Evolutionary conservation across 2,888 invertebrate species (phyloP), one percentile per base, ranked within the genome.

Genomic region (Spisula solida): DNA sequence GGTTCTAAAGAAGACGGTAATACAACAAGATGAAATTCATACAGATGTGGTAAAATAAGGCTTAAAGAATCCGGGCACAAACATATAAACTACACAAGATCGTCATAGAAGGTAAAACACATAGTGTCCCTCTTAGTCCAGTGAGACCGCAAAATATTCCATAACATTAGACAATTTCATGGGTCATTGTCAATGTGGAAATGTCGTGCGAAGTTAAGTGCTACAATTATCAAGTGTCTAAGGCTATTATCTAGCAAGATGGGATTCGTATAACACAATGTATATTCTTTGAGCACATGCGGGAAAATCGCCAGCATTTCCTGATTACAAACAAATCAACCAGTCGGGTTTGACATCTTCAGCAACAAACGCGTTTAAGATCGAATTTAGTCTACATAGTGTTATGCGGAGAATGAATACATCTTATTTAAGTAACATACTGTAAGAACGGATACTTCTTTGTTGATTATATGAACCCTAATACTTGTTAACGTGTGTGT

Each of bases 321-420:
- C 75, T 75, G 75, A 75, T 75, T 75, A 75, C 34, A 34, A 75
- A 75, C 75, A 0, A 12, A 75, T 29, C 31, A 2, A 31, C 34
- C 75, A 75, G 75, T 31, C 75, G 5, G 18, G 34, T 75, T 31
- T 75, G 75, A 75, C 75, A 75, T 75, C 31, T 31, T 75, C 29
- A 75, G 75, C 75, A 75, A 75, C 75, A 75, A 75, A 75, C 12
- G 34, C 34, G 29, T 75, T 75, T 31, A 75, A 75, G 75, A 75
- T 75, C 70, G 31, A 31, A 75, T 31, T 75, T 34, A 75, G 75
- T 75, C 34, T 75, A 31, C 75, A 34, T 75, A 31, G 31, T 34
- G 29, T 31, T 31, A 16, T 31, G 31, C 18, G 6, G 31, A 31
- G 75, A 75, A 2, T 75, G 75, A 31, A 75, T 31, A 25, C 31